Percentiles rank a stretch among this genome's conserved stretches.
These are phyloP conservation scores for Calephelis virginiensis DNA, from an alignment of 1,140 invertebrate genomes.

Conservation along the genomic window DNA sequence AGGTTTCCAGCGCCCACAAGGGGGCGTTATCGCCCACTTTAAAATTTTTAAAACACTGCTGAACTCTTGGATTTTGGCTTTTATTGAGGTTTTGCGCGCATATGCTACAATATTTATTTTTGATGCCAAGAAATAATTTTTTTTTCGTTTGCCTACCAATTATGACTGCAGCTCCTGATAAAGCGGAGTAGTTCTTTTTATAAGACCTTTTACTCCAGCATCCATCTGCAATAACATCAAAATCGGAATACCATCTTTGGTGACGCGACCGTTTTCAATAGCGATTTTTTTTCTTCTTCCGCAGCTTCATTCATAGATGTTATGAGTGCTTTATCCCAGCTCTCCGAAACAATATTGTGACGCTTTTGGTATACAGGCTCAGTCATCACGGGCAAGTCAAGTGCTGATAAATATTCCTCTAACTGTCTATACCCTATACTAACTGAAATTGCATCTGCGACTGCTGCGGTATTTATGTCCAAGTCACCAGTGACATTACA, in stretches of 20 bases:
- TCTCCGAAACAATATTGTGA: neutral
- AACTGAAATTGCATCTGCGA: neutral
- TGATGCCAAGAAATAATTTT: neutral
- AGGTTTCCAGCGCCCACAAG: too few relatives aligned
- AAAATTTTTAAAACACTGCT: too few relatives aligned
- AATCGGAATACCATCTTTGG: neutral
- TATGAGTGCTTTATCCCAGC: neutral
- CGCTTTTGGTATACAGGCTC: neutral
- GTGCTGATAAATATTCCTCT: neutral
- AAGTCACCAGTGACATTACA: neutral
- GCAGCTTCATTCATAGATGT: neutral
- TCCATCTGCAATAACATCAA: neutral
- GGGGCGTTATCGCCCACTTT: too few relatives aligned
- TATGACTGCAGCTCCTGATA: neutral
- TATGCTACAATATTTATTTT: conserved; percentile 2
- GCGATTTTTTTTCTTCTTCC: neutral
- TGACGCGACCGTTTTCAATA: neutral
- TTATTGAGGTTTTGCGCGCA: neutral
- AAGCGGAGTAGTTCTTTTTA: neutral
- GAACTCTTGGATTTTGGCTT: too few relatives aligned
- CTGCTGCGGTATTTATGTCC: neutral
- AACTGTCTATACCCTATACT: neutral
- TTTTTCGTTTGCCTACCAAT: neutral
- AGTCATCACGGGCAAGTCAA: neutral
- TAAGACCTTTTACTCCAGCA: neutral